A percentile compares a stretch with the other conserved stretches of the same genome.
Evolutionary conservation across 2,797 vertebrate species (phyloP).

Genomic region (Ceyx erithaca): DNA sequence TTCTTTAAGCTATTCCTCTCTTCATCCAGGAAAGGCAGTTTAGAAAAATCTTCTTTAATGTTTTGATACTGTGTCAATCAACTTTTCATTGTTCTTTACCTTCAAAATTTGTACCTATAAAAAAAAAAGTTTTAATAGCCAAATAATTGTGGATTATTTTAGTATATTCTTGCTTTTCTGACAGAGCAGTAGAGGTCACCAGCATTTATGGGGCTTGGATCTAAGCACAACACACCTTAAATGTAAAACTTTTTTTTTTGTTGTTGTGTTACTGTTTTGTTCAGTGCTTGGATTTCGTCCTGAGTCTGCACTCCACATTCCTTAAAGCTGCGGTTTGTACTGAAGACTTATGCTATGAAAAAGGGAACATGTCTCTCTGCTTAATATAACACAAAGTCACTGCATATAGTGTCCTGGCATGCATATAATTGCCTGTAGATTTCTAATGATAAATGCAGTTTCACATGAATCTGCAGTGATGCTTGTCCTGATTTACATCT

Average conservation of each 20-base stretch:
- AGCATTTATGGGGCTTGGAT: background rate
- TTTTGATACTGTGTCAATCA: background rate
- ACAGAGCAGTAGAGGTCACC: conserved; percentile 5
- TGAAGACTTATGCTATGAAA: conserved; percentile 13
- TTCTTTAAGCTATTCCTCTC: background rate
- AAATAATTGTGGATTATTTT: background rate
- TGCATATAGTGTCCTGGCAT: conserved; percentile 29
- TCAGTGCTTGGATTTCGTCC: background rate
- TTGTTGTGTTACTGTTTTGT: background rate
- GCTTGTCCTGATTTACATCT: conserved; percentile 15
- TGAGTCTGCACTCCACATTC: background rate
- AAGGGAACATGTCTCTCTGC: conserved; percentile 19
- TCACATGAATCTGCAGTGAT: conserved; percentile 20
- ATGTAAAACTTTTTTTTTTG: background rate
- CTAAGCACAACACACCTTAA: background rate
- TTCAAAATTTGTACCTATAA: background rate
- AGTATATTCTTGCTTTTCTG: background rate
- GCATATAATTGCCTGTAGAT: conserved; percentile 46
- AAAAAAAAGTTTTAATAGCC: background rate
- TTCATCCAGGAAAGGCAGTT: background rate
- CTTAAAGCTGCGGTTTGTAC: conserved; percentile 2
- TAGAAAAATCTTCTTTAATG: background rate
- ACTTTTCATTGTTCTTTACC: background rate
- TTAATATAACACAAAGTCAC: conserved; percentile 58
- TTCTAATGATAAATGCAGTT: conserved; percentile 35